Conservation (phyloP, 2,888 invertebrate genomes). For the Thera obeliscata region DNA sequence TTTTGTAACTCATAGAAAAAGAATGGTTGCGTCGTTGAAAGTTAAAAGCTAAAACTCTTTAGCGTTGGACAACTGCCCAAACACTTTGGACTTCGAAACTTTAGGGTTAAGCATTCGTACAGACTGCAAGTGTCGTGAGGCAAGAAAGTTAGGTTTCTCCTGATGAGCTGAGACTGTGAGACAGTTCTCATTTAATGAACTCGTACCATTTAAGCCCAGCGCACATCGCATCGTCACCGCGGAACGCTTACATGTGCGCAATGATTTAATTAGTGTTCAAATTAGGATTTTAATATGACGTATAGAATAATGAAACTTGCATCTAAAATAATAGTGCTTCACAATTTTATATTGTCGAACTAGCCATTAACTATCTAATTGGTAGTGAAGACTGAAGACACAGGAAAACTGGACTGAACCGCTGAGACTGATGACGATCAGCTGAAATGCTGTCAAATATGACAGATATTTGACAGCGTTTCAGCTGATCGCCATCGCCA, state of each 20-base stretch:
- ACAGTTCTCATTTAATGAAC: neutral
- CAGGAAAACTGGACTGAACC: too few species aligned
- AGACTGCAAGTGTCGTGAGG: slow-evolving; percentile 20
- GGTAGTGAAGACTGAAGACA: too few species aligned
- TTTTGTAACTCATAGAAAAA: slow-evolving; percentile 5
- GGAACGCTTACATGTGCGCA: too few species aligned
- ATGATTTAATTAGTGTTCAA: too few species aligned
- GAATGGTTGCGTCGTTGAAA: slow-evolving; percentile 18
- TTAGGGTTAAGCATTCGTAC: slow-evolving; percentile 19
- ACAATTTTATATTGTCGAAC: neutral
- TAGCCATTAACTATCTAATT: too few species aligned
- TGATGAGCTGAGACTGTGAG: slow-evolving; percentile 15
- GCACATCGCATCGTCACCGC: too few species aligned
- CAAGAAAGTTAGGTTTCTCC: slow-evolving; percentile 15
- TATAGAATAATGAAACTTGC: neutral
- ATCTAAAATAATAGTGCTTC: neutral
- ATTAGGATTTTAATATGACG: too few species aligned
- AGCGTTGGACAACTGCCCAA: slow-evolving; percentile 27
- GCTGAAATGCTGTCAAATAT: too few species aligned
- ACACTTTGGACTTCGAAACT: slow-evolving; percentile 21
- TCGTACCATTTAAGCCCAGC: neutral
- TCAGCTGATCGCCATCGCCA: too few species aligned
- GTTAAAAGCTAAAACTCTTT: slow-evolving; percentile 20
- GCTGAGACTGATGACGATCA: too few species aligned
- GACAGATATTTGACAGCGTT: too few species aligned